A percentile compares a stretch with the other conserved stretches of the same genome.
phyloP scores from a whole-genome alignment of 2,797 vertebrate genomes.

The Coendou prehensilis region DNA sequence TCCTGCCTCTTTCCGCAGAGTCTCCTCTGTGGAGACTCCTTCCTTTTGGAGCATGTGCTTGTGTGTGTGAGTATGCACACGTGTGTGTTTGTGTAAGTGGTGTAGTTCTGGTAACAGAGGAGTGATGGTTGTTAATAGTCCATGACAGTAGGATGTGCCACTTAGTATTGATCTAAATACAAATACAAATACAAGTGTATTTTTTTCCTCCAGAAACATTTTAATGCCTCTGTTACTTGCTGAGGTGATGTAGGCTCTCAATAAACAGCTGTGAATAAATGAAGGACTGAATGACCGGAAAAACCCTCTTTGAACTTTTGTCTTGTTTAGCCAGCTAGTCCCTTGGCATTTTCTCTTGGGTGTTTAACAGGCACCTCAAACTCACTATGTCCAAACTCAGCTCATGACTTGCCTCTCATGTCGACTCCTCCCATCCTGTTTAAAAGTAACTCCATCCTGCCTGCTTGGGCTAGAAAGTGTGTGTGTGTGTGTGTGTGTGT shows the following conservation, averaged over 20 bases:
- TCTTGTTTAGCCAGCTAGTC: neutral
- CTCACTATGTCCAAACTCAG: neutral
- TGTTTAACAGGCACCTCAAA: neutral
- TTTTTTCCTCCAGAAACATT: slow-evolving; percentile 59
- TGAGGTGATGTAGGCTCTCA: neutral
- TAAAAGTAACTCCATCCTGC: neutral
- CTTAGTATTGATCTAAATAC: slow-evolving; percentile 61
- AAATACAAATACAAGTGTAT: slow-evolving; percentile 3
- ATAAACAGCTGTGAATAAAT: neutral
- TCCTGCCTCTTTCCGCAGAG: neutral
- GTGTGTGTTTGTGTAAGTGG: neutral
- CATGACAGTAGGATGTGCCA: neutral
- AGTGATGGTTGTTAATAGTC: neutral
- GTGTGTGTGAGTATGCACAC: neutral
- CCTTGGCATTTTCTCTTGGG: neutral
- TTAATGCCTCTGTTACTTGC: slow-evolving; percentile 55
- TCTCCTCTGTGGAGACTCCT: neutral
- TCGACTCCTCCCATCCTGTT: neutral
- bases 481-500: neutral
- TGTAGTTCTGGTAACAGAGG: neutral
- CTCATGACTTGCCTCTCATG: neutral
- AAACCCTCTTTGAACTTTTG: neutral
- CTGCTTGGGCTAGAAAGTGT: neutral
- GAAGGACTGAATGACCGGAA: neutral
- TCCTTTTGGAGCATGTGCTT: neutral